These are phyloP conservation scores for Gnathonemus echidnorhynchus DNA, from an alignment of 2,113 vertebrate species.

Conservation along the genomic window DNA sequence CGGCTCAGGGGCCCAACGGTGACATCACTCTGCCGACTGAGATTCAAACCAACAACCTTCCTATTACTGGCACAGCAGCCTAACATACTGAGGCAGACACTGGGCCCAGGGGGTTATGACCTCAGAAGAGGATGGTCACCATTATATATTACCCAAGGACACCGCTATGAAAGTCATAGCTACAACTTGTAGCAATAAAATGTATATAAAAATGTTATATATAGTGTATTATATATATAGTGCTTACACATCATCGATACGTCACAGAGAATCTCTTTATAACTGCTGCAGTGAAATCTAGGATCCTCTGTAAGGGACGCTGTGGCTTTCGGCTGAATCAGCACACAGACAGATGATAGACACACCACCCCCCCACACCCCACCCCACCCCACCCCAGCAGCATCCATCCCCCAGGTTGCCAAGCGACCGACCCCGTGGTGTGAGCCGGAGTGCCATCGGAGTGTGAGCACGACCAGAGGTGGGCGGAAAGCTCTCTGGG, in stretches of 20 bases:
- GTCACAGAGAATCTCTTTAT: neutral
- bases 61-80: neutral
- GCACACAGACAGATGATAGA: neutral
- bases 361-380: neutral
- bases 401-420: neutral
- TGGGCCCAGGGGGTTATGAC: neutral
- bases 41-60: neutral
- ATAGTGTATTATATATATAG: neutral
- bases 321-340: neutral
- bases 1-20: neutral
- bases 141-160: neutral
- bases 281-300: neutral
- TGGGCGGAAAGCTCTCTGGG: conserved; percentile 41
- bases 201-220: neutral
- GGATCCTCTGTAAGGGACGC: neutral
- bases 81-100: neutral
- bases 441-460: conserved; percentile 42
- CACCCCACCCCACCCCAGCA: neutral
- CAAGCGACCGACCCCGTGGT: neutral
- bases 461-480: conserved; percentile 55
- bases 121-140: neutral
- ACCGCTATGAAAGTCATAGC: neutral
- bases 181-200: neutral
- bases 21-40: neutral
- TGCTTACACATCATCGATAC: neutral